Conservation (phyloP, 2,797 vertebrate genomes). For the Champsocephalus gunnari region DNA sequence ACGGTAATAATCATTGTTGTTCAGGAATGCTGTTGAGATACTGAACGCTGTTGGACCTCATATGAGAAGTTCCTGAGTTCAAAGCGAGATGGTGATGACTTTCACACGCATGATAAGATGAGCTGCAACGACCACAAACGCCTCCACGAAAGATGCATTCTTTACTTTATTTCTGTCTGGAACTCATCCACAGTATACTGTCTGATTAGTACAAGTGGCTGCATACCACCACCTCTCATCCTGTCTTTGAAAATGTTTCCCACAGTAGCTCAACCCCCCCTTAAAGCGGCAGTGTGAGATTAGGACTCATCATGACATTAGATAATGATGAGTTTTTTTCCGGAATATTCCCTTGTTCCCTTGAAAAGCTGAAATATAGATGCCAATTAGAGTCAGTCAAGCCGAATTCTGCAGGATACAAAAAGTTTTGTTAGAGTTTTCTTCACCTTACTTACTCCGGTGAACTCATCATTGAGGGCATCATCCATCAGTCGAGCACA, state of each 20-base stretch:
- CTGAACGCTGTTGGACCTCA: conserved; percentile 16
- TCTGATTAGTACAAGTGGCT: conserved; percentile 79
- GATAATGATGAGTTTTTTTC: conserved; percentile 41
- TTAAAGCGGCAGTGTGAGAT: conserved; percentile 52
- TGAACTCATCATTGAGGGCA: conserved; percentile 43
- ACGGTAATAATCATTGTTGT: conserved; percentile 55
- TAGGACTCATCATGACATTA: conserved; percentile 60
- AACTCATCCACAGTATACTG: conserved; percentile 67
- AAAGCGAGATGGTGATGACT: conserved; percentile 38
- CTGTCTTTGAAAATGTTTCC: conserved; percentile 62
- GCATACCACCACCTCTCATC: conserved; percentile 81
- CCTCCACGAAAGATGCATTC: conserved; percentile 38
- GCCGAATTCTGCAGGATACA: conserved; percentile 17
- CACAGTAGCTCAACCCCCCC: conserved; percentile 50
- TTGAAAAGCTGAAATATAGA: conserved; percentile 55
- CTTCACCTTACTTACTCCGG: neutral
- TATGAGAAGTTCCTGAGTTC: conserved; percentile 39
- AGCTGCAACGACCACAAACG: conserved; percentile 16
- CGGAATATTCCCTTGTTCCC: conserved; percentile 34
- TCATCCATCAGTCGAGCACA: conserved; percentile 39
- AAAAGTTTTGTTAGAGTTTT: conserved; percentile 8
- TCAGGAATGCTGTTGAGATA: conserved; percentile 53
- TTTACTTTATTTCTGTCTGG: conserved; percentile 72
- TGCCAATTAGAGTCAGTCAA: conserved; percentile 62
- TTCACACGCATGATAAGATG: conserved; percentile 55